Base-by-base conservation (phyloP, 2,888 invertebrate species). In the Willowsia nigromaculata region DNA sequence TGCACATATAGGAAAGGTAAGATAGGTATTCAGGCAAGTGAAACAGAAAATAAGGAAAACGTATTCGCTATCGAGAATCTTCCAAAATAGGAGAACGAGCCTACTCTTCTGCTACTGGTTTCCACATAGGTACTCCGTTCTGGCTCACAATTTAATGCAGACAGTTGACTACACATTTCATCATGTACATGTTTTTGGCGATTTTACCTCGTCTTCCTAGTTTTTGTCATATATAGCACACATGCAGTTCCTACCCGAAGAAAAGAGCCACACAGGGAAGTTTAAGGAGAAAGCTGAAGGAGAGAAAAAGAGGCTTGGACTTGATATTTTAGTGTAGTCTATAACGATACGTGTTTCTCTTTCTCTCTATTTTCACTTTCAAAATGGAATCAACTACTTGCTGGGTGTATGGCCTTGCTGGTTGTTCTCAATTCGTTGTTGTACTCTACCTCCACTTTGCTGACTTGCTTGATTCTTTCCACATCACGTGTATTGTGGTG, bases 231-330 rank as follows among this genome's bases (percentile, higher is more conserved):
- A 71, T 56, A 84, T 56, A 40, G 56, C 53, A 56, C n/a, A 81
- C 33, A 86, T 82, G 68, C n/a, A 87, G 56, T 82, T 87, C 59
- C 40, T n/a, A 9, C 5, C 18, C 11, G 50, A 33, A 50, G 82
- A 88, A 76, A 43, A 74, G 76, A 82, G 83, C 88, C 74, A 88
- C 74, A 88, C 76, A 50, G 87, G 80, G 40, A 86, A 82, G 82
- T 87, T 82, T 81, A 62, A 59, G 43, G 40, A 25, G 6, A 43
- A 43, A 37, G 33, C 5, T 37, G 18, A 50, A n/a, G 22, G 68
- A 71, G 74, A 33, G 27, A 43, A 68, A 53, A 25, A 30, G 30
- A 71, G 56, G 56, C 56, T 25, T 74, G 65, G 82, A 82, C 50
- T 83, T 76, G 88, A 88, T 88, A 83, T 83, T 87, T 81, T 43